Percentiles rank a stretch among this genome's conserved stretches.
phyloP scores from a whole-genome alignment of 2,797 vertebrate genomes.

The Cygnus olor region DNA sequence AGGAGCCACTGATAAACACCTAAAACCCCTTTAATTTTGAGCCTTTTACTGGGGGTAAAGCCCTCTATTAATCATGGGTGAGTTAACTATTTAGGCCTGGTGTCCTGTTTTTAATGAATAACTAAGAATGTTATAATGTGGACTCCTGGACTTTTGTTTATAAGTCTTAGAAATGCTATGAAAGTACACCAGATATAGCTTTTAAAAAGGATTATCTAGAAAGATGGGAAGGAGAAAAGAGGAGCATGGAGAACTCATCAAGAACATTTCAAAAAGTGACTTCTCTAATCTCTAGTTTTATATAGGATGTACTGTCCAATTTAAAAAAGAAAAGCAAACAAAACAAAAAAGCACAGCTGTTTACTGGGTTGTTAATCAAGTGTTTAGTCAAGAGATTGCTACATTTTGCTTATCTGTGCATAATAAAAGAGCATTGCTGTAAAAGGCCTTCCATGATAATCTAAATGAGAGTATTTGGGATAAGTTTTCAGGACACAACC shows the following conservation, averaged over 20 bases:
- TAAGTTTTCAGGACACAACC: background rate
- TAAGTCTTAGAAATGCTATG: background rate
- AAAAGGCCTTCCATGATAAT: background rate
- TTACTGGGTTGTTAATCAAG: background rate
- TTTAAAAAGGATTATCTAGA: background rate
- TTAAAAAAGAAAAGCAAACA: background rate
- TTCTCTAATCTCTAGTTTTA: background rate
- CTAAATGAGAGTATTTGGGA: background rate
- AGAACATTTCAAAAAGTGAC: background rate
- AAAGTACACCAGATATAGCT: background rate
- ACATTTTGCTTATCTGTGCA: background rate
- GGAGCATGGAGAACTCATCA: background rate
- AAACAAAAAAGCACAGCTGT: background rate
- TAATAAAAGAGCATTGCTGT: background rate
- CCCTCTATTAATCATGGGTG: background rate
- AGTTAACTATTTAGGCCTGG: background rate
- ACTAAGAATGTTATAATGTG: background rate
- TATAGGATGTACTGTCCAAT: background rate
- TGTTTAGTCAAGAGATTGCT: background rate
- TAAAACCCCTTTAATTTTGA: background rate
- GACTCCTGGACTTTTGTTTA: background rate
- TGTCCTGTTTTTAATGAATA: background rate
- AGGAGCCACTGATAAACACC: background rate
- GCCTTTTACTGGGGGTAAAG: background rate
- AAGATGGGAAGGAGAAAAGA: background rate